phyloP scores from a whole-genome alignment of 1,140 invertebrate species.

The Hycleus cichorii region DNA sequence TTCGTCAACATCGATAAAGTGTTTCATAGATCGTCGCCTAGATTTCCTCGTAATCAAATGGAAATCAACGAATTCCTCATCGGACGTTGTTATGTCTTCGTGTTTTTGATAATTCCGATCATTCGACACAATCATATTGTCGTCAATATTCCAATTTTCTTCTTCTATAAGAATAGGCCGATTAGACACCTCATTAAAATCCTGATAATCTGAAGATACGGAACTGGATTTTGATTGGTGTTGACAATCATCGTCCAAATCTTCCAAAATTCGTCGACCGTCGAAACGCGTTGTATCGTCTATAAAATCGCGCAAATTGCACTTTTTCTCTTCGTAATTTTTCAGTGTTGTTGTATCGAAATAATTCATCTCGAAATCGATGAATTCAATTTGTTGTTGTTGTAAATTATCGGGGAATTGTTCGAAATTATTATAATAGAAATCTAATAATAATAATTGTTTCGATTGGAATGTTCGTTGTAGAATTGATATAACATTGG shows the following conservation, averaged over 20 bases:
- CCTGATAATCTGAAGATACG: not conserved
- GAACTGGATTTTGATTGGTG: not conserved
- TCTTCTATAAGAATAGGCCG: not conserved
- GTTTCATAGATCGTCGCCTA: not conserved
- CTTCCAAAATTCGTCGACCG: not conserved
- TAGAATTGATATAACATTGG: slow-evolving; percentile 5
- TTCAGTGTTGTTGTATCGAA: not conserved
- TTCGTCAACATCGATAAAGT: not conserved
- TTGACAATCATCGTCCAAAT: not conserved
- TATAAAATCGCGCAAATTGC: not conserved
- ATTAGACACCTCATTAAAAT: not conserved
- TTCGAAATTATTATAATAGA: slow-evolving; percentile 12
- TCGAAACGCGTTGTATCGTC: not conserved
- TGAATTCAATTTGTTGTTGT: not conserved
- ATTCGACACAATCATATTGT: no score
- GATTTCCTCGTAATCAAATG: not conserved
- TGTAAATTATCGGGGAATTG: not conserved
- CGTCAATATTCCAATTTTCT: slow-evolving; percentile 12
- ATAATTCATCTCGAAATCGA: slow-evolving; percentile 15
- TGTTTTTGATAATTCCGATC: not conserved
- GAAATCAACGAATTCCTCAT: slow-evolving; percentile 11
- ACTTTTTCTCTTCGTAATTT: no score
- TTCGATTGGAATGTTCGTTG: not conserved
- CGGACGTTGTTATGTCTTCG: slow-evolving; percentile 7
- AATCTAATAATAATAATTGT: slow-evolving; percentile 5